These are phyloP conservation scores for Didymodactylos carnosus DNA, from an alignment of 2,888 invertebrate species.

Conservation along the genomic window DNA sequence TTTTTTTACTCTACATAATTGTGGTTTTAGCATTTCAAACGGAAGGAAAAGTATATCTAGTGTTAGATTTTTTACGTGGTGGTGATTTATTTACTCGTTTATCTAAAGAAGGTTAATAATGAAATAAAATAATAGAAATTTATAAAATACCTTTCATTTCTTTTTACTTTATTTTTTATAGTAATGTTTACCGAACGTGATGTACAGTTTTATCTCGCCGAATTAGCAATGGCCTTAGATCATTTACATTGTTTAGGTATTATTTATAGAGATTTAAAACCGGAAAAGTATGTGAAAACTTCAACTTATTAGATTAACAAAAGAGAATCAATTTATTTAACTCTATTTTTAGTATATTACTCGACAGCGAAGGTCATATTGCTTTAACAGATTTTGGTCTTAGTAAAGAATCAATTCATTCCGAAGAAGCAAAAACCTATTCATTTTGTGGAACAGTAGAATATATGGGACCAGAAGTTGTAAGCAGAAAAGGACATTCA, in stretches of 20 bases:
- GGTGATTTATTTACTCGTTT: constrained; percentile 95
- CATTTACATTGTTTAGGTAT: constrained; percentile 91
- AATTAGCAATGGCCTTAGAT: constrained; percentile 81
- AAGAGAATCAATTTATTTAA: too few species aligned
- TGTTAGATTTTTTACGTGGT: constrained; percentile 80
- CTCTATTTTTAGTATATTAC: constrained; percentile 51
- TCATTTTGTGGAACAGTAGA: constrained; percentile 94
- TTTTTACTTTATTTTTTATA: too few species aligned
- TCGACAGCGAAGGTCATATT: constrained; percentile 88
- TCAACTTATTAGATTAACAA: too few species aligned
- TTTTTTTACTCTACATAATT: too few species aligned
- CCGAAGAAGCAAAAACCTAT: constrained; percentile 47
- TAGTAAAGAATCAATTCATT: constrained; percentile 67
- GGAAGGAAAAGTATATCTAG: constrained; percentile 91
- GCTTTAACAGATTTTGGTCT: constrained; percentile 94
- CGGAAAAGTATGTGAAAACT: constrained; percentile 59
- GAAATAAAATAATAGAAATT: not conserved
- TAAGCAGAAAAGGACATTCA: constrained; percentile 86
- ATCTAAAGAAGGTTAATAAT: constrained; percentile 55
- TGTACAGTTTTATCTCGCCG: constrained; percentile 96
- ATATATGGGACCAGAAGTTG: constrained; percentile 91
- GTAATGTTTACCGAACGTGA: constrained; percentile 99
- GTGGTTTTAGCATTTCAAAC: constrained; percentile 99
- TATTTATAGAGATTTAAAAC: constrained; percentile 93
- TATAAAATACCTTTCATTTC: too few species aligned